Base-by-base conservation (phyloP, 2,888 invertebrate genomes). In the Megaustenia siamemsis region DNA sequence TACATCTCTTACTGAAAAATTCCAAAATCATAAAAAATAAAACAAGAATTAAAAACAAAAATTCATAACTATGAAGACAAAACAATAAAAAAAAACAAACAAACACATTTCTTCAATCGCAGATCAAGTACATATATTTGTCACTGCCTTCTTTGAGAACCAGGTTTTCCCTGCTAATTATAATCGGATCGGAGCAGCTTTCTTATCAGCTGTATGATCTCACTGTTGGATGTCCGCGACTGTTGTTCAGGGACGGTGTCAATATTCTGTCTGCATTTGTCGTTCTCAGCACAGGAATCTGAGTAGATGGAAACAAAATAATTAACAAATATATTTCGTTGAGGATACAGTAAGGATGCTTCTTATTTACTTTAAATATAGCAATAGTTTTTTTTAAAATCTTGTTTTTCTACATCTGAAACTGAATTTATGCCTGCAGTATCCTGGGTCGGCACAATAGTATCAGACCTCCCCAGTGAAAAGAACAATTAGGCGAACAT, bases 251-350 rank as follows among this genome's bases (percentile, higher is more conserved):
- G 43, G 21, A n/a, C 0, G 56, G 4, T 49, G 18, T 15, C 15
- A n/a, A 71, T 40, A 35, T 21, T 32, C 38, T 71, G 78, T 28
- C 75, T 53, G 75, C 87, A 87, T 56, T 83, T 43, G 21, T 86
- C 85, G 84, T 90, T 90, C 63, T 86, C 83, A n/a, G 90, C 89
- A 85, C 90, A 90, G 8, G 90, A 89, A 79, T 87, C 90, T 90
- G 88, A 21, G 87, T 88, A 18, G 71, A 56, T 43, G 88, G 89
- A 21, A 79, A 49, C 43, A 86, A 69, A 82, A n/a, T 12, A 40
- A 71, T 6, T 24, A 60, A n/a, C n/a, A n/a, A n/a, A n/a, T n/a
- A n/a, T n/a, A n/a, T n/a, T n/a, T n/a, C n/a, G n/a, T n/a, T n/a
- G n/a, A n/a, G n/a, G n/a, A n/a, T n/a, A n/a, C n/a, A n/a, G n/a